Base-by-base conservation (phyloP, 64 coral and sea anemone species). In the Trachythela sp. region DNA sequence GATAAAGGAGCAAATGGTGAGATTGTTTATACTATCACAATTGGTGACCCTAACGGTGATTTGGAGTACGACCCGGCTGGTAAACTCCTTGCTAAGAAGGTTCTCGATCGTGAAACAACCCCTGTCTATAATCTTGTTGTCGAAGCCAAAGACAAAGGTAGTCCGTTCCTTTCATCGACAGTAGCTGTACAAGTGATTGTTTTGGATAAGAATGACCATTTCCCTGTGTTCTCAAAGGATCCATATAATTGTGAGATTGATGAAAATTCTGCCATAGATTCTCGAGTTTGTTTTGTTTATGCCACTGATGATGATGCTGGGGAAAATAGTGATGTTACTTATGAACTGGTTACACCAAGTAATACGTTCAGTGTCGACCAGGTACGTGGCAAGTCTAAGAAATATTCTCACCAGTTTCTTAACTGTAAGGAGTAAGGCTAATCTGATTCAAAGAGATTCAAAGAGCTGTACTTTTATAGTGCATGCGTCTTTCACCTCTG, bases 211-310 rank as follows among this genome's bases (percentile, higher is more conserved):
- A 80, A 80, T 80, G 75, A 80, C 33, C 13, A 37, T 39, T 29
- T 6, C 13, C 75, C 75, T 4, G 38, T 39, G 15, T 80, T 80
- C 20, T 38, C 75, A 10, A 15, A 80, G 10, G 31, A 36, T 22
- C 75, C 75, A 37, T 80, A 80, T 80, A 80, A 80, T 37, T 80
- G 75, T 36, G 33, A 80, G 11, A 80, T 80, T 15, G 8, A 37
- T 35, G 93, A 94, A 60, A 94, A 94, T 85, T 85, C 90, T 77
- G 89, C 85, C 6, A 86, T 31, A 14, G 76, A 86, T 24, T 89
- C 87, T 2, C 72, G 75, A 39, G 93, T 94, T 39, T 94, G 93
- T 91, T 91, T 75, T 32, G 93, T 94, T 13, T 85, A 75, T 56
- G 93, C 93, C 48, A 29, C n/a, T 30, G 93, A 94, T 30, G 37